Percentiles rank a stretch among this genome's conserved stretches.
phyloP scores from a whole-genome alignment of 2,888 invertebrate species.

The Acronicta alni region DNA sequence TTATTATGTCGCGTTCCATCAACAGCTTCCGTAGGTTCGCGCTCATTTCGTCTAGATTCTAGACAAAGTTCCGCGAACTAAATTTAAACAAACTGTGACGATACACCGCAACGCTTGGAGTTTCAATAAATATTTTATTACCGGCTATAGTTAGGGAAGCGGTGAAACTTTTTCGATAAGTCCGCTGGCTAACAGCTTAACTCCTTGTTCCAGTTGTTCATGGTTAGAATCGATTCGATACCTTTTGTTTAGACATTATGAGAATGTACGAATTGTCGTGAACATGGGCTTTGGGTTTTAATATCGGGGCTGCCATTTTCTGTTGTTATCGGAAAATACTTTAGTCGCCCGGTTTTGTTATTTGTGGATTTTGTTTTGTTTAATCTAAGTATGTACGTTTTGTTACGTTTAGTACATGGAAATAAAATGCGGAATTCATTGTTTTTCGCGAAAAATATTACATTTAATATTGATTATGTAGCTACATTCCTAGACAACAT shows the following conservation, averaged over 20 bases:
- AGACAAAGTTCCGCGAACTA: slow-evolving; percentile 8
- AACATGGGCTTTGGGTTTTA: slow-evolving; percentile 72
- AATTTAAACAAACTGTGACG: slow-evolving; percentile 30
- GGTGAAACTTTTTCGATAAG: slow-evolving; percentile 77
- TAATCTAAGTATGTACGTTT: slow-evolving; percentile 17
- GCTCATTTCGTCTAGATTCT: background rate
- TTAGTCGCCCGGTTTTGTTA: slow-evolving; percentile 51
- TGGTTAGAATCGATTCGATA: slow-evolving; percentile 68
- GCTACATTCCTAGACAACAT: no score
- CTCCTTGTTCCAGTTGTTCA: slow-evolving; percentile 66
- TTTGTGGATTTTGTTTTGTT: slow-evolving; percentile 43
- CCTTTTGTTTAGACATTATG: slow-evolving; percentile 81
- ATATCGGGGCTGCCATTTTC: slow-evolving; percentile 64
- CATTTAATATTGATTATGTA: no score
- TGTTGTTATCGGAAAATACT: slow-evolving; percentile 71
- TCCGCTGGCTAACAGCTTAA: slow-evolving; percentile 69
- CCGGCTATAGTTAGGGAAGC: slow-evolving; percentile 43
- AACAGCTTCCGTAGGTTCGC: background rate
- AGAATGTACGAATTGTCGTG: slow-evolving; percentile 76
- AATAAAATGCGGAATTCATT: background rate
- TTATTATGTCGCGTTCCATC: no score
- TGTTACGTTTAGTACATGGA: slow-evolving; percentile 5
- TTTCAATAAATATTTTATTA: slow-evolving; percentile 55
- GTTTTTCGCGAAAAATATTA: background rate
- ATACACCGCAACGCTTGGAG: slow-evolving; percentile 29